Base-by-base conservation (phyloP, 2,888 invertebrate genomes). In the Cephus runcator region DNA sequence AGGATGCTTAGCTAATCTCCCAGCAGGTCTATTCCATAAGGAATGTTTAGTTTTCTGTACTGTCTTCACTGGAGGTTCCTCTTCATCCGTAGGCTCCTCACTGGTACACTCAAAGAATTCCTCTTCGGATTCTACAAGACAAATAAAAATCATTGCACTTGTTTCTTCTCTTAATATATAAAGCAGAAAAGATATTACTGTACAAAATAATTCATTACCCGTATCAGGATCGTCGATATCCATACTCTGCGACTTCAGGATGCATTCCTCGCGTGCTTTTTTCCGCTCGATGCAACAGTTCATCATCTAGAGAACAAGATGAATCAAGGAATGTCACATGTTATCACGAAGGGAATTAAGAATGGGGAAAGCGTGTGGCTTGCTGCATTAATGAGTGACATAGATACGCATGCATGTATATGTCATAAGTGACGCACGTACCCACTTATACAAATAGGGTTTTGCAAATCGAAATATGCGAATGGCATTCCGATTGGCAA, bases 51-150 rank as follows among this genome's bases (percentile, higher is more conserved):
- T 83, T 75, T 87, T 88, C 69, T 84, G 82, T 69, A 73, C 75
- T 76, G 75, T 76, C 80, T 31, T 86, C 79, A 84, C 87, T 11
- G 83, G 82, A 76, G 92, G 86, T 73, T 93, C 93, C 73, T 93
- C 92, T 73, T 92, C 92, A 77, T 91, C 91, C 56, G 82, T 76
- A 68, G 84, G 83, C 78, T 90, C 91, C 80, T 94, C 94, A 40
- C 93, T 94, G 76, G 94, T 95, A 88, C 96, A 96, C 90, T 97
- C 97, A 90, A 94, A 98, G 92, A 98, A 98, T 90, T 97, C 97
- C 35, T 97, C 95, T 73, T 94, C 95, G 9, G 92, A 93, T 76
- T 93, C 93, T 85, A 75, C 69, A 79, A 80, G 77, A 35, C 4
- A 11, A 23, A 23, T 56, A 23, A 23, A 56, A 56, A 23, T 56